A percentile compares a stretch with the other conserved stretches of the same genome.
phyloP scores from a whole-genome alignment of 2,888 invertebrate genomes.

The Mechanitis messenoides region DNA sequence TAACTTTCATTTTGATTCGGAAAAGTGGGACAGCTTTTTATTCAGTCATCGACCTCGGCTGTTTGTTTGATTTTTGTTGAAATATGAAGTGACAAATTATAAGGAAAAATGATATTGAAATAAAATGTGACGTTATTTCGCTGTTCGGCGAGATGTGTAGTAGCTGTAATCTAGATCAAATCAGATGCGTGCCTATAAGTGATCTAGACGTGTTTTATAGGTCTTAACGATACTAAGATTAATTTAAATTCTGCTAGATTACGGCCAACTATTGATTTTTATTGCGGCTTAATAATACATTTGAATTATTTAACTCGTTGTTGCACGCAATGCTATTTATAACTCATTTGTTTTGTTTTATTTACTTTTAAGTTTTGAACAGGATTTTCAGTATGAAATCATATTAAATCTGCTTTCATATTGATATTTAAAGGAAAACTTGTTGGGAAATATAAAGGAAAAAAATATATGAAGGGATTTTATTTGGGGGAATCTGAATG shows the following conservation, averaged over 20 bases:
- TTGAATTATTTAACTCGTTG: slow-evolving; percentile 21
- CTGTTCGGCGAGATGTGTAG: too few relatives aligned
- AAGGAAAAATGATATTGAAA: too few relatives aligned
- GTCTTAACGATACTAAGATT: neutral
- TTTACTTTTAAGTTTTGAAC: neutral
- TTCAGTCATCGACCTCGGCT: slow-evolving; percentile 32
- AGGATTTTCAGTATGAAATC: neutral
- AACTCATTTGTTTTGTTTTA: neutral
- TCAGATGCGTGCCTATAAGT: neutral
- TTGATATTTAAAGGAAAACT: too few relatives aligned
- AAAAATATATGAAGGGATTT: neutral
- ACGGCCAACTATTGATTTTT: slow-evolving; percentile 47
- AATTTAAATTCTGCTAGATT: neutral
- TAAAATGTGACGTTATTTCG: too few relatives aligned
- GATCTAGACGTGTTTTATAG: neutral
- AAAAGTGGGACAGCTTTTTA: slow-evolving; percentile 44
- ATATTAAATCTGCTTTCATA: too few relatives aligned
- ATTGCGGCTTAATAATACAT: slow-evolving; percentile 32
- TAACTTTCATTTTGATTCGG: slow-evolving; percentile 47
- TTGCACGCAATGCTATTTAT: slow-evolving; percentile 13
- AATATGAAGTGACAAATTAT: neutral
- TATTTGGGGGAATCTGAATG: neutral
- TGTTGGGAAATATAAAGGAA: too few relatives aligned
- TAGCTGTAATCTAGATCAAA: too few relatives aligned
- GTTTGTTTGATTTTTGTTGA: slow-evolving; percentile 15